Percentiles rank a stretch among this genome's conserved stretches.
Conservation (phyloP, 2,888 invertebrate species). For the Cephus nigrinus region DNA sequence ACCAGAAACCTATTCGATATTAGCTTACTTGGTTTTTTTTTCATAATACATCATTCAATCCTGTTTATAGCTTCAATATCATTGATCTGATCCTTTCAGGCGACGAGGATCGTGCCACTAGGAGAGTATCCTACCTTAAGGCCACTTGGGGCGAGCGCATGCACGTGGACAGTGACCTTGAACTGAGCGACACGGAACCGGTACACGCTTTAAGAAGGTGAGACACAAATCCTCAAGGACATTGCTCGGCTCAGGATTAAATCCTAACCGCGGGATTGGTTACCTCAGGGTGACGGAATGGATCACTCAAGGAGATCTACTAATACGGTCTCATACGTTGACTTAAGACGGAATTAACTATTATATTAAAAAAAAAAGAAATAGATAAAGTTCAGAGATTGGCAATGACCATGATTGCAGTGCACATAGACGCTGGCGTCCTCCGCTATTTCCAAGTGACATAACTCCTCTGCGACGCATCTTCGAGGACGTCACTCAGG, state of each 20-base stretch:
- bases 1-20: slow-evolving; percentile 14
- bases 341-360: neutral
- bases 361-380: neutral
- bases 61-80: neutral
- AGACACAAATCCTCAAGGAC: slow-evolving; percentile 28
- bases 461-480: slow-evolving; percentile 81
- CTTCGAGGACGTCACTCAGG: slow-evolving; percentile 74
- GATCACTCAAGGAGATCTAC: neutral
- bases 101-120: slow-evolving; percentile 87
- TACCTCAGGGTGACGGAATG: neutral
- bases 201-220: slow-evolving; percentile 75
- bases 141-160: slow-evolving; percentile 87
- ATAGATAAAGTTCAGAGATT: neutral
- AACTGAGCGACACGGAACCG: slow-evolving; percentile 72
- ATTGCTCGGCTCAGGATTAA: neutral
- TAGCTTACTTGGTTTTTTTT: neutral
- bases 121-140: slow-evolving; percentile 93
- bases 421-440: slow-evolving; percentile 85
- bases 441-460: slow-evolving; percentile 83
- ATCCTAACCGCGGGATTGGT: neutral
- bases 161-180: slow-evolving; percentile 78
- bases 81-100: slow-evolving; percentile 62
- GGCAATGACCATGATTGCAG: slow-evolving; percentile 65
- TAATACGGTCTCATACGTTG: neutral
- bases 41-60: neutral